A percentile compares a stretch with the other conserved stretches of the same genome.
These are phyloP conservation scores for Oscheius myriophilus DNA, from an alignment of 2,888 invertebrate genomes.

Conservation along the genomic window DNA sequence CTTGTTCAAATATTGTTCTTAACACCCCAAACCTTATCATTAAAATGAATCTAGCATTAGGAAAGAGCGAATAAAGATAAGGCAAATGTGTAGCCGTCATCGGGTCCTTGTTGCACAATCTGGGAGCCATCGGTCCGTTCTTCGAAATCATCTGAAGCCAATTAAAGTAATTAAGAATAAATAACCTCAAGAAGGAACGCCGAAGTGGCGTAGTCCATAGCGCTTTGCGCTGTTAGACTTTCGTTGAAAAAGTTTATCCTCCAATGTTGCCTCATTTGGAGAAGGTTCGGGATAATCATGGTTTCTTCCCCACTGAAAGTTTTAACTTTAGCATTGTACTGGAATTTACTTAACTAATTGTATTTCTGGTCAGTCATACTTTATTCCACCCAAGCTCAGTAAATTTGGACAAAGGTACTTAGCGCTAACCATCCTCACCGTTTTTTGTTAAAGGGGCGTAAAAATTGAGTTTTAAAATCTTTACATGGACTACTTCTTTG, in stretches of 20 bases:
- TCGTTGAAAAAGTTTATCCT: slow-evolving; percentile 88
- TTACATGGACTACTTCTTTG: too few species aligned
- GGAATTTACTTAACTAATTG: too few species aligned
- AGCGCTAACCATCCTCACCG: too few species aligned
- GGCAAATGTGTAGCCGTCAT: slow-evolving; percentile 93
- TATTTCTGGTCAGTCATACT: too few species aligned
- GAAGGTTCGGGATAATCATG: slow-evolving; percentile 85
- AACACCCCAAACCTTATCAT: slow-evolving; percentile 16
- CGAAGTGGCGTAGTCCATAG: slow-evolving; percentile 91
- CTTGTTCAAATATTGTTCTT: neutral
- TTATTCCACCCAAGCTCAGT: too few species aligned
- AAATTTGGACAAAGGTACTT: too few species aligned
- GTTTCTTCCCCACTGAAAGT: slow-evolving; percentile 75
- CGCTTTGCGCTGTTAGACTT: slow-evolving; percentile 89
- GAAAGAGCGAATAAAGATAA: slow-evolving; percentile 90
- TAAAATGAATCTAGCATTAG: slow-evolving; percentile 81
- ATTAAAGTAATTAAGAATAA: neutral
- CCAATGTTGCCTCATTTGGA: slow-evolving; percentile 74
- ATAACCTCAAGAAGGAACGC: slow-evolving; percentile 81
- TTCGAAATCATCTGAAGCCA: slow-evolving; percentile 78
- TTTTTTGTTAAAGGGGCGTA: too few species aligned
- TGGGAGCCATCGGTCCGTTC: slow-evolving; percentile 87
- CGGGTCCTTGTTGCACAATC: slow-evolving; percentile 97
- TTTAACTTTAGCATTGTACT: too few species aligned
- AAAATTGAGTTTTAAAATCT: too few species aligned